phyloP scores from a whole-genome alignment of 2,797 vertebrate genomes.

The Setipinna tenuifilis region DNA sequence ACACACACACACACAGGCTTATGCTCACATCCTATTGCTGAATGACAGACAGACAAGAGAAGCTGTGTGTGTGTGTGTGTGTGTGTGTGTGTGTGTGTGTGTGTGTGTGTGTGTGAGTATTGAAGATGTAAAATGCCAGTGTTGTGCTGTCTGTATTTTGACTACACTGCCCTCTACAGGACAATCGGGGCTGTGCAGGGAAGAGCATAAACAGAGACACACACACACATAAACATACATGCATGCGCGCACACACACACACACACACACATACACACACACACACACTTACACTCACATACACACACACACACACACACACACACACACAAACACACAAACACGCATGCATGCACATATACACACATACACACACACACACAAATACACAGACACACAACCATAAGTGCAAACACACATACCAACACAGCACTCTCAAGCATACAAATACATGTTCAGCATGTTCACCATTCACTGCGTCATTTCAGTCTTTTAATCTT shows the following conservation, averaged over 20 bases:
- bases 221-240: background rate
- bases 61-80: background rate
- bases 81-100: background rate
- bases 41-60: constrained; percentile 12
- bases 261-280: background rate
- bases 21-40: background rate
- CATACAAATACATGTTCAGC: no score
- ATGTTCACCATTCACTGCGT: no score
- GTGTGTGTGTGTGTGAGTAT: constrained; percentile 41
- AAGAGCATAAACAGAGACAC: background rate
- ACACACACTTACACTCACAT: background rate
- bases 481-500: no score
- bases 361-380: no score
- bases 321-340: no score
- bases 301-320: background rate
- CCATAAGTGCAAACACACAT: no score
- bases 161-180: constrained; percentile 58
- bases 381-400: no score
- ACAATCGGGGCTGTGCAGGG: constrained; percentile 40
- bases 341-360: no score
- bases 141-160: constrained; percentile 53
- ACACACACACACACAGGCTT: background rate
- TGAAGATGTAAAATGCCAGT: background rate
- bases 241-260: background rate
- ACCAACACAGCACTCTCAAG: no score